These are phyloP conservation scores for Campopleginae sp. DNA, from an alignment of 2,888 invertebrate species.

Conservation along the genomic window DNA sequence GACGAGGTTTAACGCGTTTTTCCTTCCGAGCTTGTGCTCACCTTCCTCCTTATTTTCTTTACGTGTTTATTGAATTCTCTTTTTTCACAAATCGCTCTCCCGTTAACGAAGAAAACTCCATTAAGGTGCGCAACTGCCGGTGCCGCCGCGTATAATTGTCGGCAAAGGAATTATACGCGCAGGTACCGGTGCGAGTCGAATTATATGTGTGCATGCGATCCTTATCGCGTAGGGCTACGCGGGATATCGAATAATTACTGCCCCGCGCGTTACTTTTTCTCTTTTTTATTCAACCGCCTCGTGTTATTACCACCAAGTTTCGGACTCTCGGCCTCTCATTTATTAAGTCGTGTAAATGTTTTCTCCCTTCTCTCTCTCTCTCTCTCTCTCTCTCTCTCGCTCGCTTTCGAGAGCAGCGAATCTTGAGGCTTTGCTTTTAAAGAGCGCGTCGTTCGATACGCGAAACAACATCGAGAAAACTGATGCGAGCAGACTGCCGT, in stretches of 20 bases:
- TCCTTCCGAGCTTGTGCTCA: neutral
- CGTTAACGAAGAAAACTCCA: constrained; percentile 11
- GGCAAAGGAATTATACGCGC: constrained; percentile 19
- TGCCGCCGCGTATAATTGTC: neutral
- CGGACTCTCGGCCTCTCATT: constrained; percentile 15
- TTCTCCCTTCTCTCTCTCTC: neutral
- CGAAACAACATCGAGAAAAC: constrained; percentile 15
- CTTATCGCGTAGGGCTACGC: constrained; percentile 14
- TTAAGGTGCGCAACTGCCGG: neutral
- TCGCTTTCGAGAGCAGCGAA: neutral
- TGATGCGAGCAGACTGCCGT: constrained; percentile 13
- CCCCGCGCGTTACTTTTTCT: neutral
- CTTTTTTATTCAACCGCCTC: neutral
- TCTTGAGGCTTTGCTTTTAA: constrained; percentile 9
- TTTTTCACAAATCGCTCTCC: neutral
- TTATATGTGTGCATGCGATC: constrained; percentile 21
- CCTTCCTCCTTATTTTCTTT: neutral
- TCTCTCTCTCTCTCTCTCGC: neutral
- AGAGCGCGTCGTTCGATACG: constrained; percentile 11
- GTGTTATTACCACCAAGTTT: constrained; percentile 13
- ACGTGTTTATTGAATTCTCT: neutral
- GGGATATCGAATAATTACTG: constrained; percentile 17
- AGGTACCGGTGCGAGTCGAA: constrained; percentile 15
- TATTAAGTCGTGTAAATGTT: neutral
- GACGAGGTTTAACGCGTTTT: neutral